Base-by-base conservation (phyloP, 1,140 invertebrate genomes). In the Drosophila hydei region DNA sequence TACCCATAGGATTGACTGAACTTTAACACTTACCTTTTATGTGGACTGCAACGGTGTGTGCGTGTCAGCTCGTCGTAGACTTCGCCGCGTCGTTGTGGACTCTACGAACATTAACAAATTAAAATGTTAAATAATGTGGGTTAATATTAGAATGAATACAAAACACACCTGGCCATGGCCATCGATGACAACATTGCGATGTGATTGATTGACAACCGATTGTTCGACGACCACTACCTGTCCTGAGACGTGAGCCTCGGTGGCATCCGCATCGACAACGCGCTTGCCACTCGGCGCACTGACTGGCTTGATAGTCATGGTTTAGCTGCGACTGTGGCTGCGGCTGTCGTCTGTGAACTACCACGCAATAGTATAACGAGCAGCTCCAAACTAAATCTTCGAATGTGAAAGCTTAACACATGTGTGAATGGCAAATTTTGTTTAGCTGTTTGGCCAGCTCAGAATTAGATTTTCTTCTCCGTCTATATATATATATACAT, bases 31-130 rank as follows among this genome's bases (percentile, higher is more conserved):
- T 52, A 91, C 79, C 74, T 90, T 18, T 91, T 91, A 48, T 91
- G 88, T 55, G 90, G 90, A 65, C 90, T 91, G 52, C 90, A 79
- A 42, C 90, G 85, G 71, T 91, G 90, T 56, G 83, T 77, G 55
- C 90, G 89, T 40, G 75, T 51, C 45, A 90, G 54, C 9, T 91
- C 90, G 51, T 91, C 90, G 38, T 83, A 91, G 19, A 89, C 79
- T 56, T 91, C 90, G n/a, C 70, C 74, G 50, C 90, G 79, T 4
- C 90, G 78, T 42, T 91, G 90, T 33, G 90, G 90, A 68, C 90
- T 91, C 90, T 91, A 43, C n/a, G 12, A 0, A 9, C 2, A 55
- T n/a, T 42, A 42, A 33, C 18, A 56, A 72, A 50, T 48, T 56
- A 1, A 21, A 16, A 27, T n/a, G 8, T 54, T 55, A n/a, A 11